Percentiles rank a stretch among this genome's conserved stretches.
These are phyloP conservation scores for Arrhopalites spinosus DNA, from an alignment of 2,888 invertebrate species.

Conservation along the genomic window DNA sequence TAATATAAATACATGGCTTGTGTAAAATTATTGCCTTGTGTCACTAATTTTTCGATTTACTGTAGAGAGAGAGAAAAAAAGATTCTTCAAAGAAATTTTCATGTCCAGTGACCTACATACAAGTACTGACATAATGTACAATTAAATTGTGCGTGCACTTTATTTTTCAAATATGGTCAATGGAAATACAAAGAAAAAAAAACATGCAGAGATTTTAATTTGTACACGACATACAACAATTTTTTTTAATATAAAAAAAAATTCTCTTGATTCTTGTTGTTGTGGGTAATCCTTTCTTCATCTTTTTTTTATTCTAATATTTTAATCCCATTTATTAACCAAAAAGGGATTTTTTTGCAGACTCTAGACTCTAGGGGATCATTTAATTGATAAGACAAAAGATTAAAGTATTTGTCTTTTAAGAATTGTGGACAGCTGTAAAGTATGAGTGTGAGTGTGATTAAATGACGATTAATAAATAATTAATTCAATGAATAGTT, in stretches of 20 bases:
- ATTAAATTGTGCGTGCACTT: background rate
- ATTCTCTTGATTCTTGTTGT: background rate
- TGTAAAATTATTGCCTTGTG: too few relatives aligned
- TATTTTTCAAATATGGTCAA: background rate
- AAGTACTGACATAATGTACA: too few relatives aligned
- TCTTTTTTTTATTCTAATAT: background rate
- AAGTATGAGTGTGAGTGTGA: background rate
- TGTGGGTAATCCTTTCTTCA: background rate
- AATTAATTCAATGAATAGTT: too few relatives aligned
- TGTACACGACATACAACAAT: background rate
- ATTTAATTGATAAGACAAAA: background rate
- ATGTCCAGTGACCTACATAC: background rate
- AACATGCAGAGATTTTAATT: background rate
- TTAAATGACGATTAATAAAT: too few relatives aligned
- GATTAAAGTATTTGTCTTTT: background rate
- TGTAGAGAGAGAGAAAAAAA: background rate
- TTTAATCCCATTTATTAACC: background rate
- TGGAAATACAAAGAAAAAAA: background rate
- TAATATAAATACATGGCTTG: too few relatives aligned
- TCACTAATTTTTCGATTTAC: background rate
- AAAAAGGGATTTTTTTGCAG: background rate
- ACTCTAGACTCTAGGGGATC: too few relatives aligned
- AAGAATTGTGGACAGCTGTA: background rate
- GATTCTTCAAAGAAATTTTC: background rate
- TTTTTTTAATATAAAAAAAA: background rate